Evolutionary conservation across 1,140 invertebrate species (phyloP).

Genomic region (Cylas formicarius): DNA sequence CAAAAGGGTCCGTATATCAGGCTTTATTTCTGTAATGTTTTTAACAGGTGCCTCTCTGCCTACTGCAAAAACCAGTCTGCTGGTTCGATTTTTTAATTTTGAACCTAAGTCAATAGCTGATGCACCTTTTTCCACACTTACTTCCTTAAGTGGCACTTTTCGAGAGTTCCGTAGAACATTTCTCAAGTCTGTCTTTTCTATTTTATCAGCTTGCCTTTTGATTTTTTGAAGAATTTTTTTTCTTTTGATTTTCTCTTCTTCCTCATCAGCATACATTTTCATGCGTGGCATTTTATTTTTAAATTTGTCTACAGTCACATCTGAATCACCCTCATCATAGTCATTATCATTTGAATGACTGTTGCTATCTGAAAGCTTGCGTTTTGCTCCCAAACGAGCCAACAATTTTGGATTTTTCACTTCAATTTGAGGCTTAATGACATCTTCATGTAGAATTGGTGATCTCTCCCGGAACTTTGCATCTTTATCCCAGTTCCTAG

Average conservation of each 20-base stretch:
- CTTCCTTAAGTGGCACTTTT: slow-evolving; percentile 19
- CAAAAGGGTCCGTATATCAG: neutral
- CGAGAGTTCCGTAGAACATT: no score
- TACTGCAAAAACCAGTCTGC: slow-evolving; percentile 28
- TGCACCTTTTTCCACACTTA: slow-evolving; percentile 13
- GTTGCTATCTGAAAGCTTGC: slow-evolving; percentile 22
- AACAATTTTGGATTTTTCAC: slow-evolving; percentile 40
- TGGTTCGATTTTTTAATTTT: slow-evolving; percentile 32
- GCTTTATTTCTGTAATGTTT: neutral
- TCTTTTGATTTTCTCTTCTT: slow-evolving; percentile 57
- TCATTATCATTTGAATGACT: slow-evolving; percentile 35
- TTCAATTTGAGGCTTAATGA: slow-evolving; percentile 16
- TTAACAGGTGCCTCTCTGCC: slow-evolving; percentile 11
- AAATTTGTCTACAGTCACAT: slow-evolving; percentile 30
- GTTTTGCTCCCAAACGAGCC: slow-evolving; percentile 42
- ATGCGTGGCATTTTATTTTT: slow-evolving; percentile 58
- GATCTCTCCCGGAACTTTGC: slow-evolving; percentile 41
- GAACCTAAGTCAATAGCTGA: slow-evolving; percentile 25
- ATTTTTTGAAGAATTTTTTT: slow-evolving; percentile 35
- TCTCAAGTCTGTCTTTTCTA: slow-evolving; percentile 29
- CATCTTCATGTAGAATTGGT: slow-evolving; percentile 15
- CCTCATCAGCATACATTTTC: slow-evolving; percentile 85
- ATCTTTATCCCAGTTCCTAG: slow-evolving; percentile 59
- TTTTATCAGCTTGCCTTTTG: slow-evolving; percentile 35
- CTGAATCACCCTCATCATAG: neutral